Conservation (phyloP, 1,140 invertebrate species). For the Philaenus spumarius region DNA sequence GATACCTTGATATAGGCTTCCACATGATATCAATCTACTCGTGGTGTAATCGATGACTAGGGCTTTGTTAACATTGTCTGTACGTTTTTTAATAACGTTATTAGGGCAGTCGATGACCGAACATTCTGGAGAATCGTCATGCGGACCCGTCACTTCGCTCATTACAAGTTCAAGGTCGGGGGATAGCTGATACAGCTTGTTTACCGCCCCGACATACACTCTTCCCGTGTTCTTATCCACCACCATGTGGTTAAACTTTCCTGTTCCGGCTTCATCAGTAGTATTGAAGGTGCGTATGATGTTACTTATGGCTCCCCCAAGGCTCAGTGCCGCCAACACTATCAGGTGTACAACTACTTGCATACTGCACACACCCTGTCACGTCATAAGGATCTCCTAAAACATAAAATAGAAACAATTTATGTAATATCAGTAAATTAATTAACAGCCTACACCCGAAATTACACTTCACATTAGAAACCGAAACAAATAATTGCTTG, state of each 20-base stretch:
- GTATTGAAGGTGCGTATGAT: constrained; percentile 52
- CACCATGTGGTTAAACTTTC: constrained; percentile 76
- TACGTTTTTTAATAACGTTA: constrained; percentile 58
- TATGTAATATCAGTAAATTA: too few species aligned
- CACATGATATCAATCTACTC: constrained; percentile 86
- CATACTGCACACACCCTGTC: constrained; percentile 18
- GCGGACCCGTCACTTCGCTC: constrained; percentile 79
- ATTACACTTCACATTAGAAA: too few species aligned
- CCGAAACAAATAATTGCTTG: too few species aligned
- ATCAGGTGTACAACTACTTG: constrained; percentile 19
- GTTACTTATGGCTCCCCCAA: constrained; percentile 35
- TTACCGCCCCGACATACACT: constrained; percentile 90
- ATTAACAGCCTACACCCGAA: too few species aligned
- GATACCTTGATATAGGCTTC: constrained; percentile 83
- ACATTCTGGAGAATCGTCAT: constrained; percentile 83
- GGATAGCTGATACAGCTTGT: constrained; percentile 86
- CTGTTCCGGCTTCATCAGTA: constrained; percentile 47
- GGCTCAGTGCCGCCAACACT: constrained; percentile 14
- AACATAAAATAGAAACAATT: constrained; percentile 15
- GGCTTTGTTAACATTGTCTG: constrained; percentile 93
- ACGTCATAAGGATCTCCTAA: constrained; percentile 17
- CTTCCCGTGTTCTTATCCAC: constrained; percentile 88
- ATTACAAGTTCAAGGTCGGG: constrained; percentile 73
- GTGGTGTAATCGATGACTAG: constrained; percentile 90
- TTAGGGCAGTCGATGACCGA: constrained; percentile 76